These are phyloP conservation scores for Fringilla coelebs DNA, from an alignment of 2,797 vertebrate species.

Conservation along the genomic window DNA sequence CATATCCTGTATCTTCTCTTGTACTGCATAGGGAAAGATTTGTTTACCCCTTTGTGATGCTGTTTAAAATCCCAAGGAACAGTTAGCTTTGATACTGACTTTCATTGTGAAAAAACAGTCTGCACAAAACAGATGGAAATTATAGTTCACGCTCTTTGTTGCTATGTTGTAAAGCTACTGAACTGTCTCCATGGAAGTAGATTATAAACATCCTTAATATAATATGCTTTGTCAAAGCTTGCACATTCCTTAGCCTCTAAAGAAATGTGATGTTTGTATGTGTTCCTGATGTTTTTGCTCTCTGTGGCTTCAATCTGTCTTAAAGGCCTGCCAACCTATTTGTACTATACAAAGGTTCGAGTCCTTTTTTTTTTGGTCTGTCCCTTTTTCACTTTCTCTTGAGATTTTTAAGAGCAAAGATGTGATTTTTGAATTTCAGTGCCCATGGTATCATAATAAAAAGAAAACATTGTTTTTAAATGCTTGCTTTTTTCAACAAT, in stretches of 20 bases:
- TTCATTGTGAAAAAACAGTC: background rate
- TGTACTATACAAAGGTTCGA: background rate
- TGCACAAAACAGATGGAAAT: constrained; percentile 47
- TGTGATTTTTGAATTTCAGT: background rate
- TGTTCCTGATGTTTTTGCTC: constrained; percentile 38
- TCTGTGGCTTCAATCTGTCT: background rate
- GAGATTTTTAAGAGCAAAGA: background rate
- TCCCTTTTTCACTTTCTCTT: background rate
- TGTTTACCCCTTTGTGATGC: background rate
- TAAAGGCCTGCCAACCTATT: background rate
- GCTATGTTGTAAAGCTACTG: constrained; percentile 45
- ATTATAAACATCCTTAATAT: constrained; percentile 56
- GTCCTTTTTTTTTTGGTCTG: background rate
- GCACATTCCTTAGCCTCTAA: constrained; percentile 45
- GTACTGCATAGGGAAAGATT: background rate
- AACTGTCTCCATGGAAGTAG: constrained; percentile 47
- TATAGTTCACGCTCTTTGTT: constrained; percentile 14
- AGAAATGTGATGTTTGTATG: constrained; percentile 33
- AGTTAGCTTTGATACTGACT: constrained; percentile 6
- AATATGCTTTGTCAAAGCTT: constrained; percentile 37
- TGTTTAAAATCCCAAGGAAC: background rate
- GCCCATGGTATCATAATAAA: background rate
- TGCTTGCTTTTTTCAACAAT: background rate
- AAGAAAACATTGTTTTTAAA: background rate
- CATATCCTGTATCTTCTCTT: background rate